Percentiles rank a stretch among this genome's conserved stretches.
phyloP scores from a whole-genome alignment of 2,888 invertebrate genomes.

The Amblyjoppa proteus region DNA sequence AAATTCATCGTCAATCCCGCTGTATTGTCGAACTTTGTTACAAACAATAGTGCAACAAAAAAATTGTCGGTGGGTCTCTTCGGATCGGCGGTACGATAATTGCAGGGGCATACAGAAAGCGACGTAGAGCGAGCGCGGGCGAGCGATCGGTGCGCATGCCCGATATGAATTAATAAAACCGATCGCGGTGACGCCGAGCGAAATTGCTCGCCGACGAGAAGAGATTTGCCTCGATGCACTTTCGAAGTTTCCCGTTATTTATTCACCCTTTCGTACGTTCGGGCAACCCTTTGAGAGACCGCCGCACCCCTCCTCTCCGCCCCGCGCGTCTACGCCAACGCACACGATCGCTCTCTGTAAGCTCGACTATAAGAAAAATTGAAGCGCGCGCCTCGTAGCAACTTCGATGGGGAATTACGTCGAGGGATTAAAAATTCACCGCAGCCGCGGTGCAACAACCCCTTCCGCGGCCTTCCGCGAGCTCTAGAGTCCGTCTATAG shows the following conservation, averaged over 20 bases:
- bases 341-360: not conserved
- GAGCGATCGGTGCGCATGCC: conserved; percentile 24
- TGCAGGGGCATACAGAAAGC: not conserved
- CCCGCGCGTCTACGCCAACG: not conserved
- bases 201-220: conserved; percentile 5
- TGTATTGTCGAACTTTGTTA: conserved; percentile 27
- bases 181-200: not conserved
- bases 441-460: conserved; percentile 57
- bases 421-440: conserved; percentile 48
- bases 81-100: conserved; percentile 38
- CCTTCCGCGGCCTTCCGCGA: conserved; percentile 31
- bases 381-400: conserved; percentile 35
- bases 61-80: not conserved
- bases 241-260: conserved; percentile 33
- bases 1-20: conserved; percentile 24
- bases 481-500: conserved; percentile 43
- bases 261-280: conserved; percentile 31
- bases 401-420: conserved; percentile 17
- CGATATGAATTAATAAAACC: conserved; percentile 25
- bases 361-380: conserved; percentile 23
- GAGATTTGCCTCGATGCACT: conserved; percentile 11
- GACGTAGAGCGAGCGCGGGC: not conserved
- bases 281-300: conserved; percentile 1
- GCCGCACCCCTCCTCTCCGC: too few relatives aligned
- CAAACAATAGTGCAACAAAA: conserved; percentile 36